A percentile compares a stretch with the other conserved stretches of the same genome.
Conservation (phyloP, 2,797 vertebrate species). For the Psittacula derbiana region DNA sequence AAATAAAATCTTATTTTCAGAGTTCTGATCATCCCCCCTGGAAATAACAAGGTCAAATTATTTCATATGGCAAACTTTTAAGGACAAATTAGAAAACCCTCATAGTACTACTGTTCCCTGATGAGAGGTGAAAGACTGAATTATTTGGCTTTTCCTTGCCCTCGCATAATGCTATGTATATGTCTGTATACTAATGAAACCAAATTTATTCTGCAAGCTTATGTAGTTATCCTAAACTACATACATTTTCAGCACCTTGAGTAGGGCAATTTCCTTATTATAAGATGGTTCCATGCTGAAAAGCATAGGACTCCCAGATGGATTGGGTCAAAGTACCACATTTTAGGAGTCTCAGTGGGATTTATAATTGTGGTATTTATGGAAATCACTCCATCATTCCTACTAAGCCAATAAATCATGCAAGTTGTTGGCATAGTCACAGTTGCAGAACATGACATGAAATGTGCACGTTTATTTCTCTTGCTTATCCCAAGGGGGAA, state of each 20-base stretch:
- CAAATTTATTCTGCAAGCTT: neutral
- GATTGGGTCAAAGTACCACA: neutral
- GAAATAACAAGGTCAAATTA: neutral
- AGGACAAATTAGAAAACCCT: neutral
- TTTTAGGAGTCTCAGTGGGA: neutral
- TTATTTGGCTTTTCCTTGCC: neutral
- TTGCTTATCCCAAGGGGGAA: accelerated
- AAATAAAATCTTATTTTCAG: neutral
- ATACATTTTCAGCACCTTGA: neutral
- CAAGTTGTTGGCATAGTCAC: neutral
- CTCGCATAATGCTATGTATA: neutral
- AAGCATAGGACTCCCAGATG: neutral
- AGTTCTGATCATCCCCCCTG: neutral
- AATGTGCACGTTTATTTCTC: neutral
- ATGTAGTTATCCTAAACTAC: neutral
- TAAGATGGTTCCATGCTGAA: neutral
- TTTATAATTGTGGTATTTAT: neutral
- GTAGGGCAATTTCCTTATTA: neutral
- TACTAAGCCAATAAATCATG: neutral
- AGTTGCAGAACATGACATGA: neutral
- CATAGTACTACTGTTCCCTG: neutral
- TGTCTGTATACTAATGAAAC: neutral
- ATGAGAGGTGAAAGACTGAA: neutral
- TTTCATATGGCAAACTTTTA: neutral
- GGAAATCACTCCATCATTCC: neutral